Conservation (phyloP, 2,888 invertebrate genomes). For the Synanthedon andrenaeformis region DNA sequence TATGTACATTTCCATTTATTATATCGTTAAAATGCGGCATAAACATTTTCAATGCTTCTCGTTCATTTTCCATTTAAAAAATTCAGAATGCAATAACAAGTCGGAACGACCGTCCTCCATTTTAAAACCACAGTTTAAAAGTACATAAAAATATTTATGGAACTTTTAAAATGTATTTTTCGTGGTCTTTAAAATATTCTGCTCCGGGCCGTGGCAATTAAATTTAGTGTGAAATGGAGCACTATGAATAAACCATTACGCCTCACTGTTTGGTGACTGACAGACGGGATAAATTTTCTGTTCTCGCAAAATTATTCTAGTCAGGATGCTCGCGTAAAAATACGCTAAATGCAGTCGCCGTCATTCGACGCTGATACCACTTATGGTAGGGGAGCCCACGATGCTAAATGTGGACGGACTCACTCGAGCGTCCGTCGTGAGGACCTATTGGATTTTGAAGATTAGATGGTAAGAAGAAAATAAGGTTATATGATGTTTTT, state of each 20-base stretch:
- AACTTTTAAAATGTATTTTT: constrained; percentile 9
- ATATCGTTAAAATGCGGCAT: too few relatives aligned
- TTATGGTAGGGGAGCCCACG: too few relatives aligned
- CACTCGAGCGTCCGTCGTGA: too few relatives aligned
- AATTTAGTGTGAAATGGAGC: constrained; percentile 15
- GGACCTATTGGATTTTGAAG: too few relatives aligned
- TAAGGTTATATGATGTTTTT: too few relatives aligned
- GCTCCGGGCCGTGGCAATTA: constrained; percentile 7
- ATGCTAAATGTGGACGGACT: too few relatives aligned
- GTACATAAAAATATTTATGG: neutral
- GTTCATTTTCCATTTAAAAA: neutral
- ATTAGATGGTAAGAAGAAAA: too few relatives aligned
- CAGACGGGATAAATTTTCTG: constrained; percentile 7
- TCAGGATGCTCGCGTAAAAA: too few relatives aligned
- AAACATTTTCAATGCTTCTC: too few relatives aligned
- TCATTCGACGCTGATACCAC: too few relatives aligned
- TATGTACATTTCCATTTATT: too few relatives aligned
- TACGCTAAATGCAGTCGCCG: too few relatives aligned
- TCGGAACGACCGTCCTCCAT: neutral
- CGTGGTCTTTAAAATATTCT: constrained; percentile 10
- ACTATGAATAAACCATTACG: constrained; percentile 20
- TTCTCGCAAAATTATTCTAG: neutral
- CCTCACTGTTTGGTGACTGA: constrained; percentile 19
- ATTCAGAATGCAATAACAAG: neutral
- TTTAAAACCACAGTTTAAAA: neutral